Base-by-base conservation (phyloP, 2,113 vertebrate species). In the Platanista minor region DNA sequence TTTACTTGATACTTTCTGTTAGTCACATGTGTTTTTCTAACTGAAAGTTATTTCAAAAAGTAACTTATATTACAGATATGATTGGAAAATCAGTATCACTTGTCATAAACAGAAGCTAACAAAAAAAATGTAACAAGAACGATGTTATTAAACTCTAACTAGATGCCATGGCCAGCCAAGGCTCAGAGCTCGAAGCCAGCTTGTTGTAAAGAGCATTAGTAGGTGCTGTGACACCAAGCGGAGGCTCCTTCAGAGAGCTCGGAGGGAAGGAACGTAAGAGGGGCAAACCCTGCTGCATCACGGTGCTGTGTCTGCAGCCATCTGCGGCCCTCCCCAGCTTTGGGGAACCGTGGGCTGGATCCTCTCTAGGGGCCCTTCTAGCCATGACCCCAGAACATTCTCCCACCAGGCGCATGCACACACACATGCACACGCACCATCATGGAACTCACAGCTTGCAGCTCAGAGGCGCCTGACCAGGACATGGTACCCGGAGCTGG, bases 21-120 rank as follows among this genome's bases (percentile, higher is more conserved):
- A 39, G 20, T 83, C 9, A 1, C 20, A 5, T 81, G 66, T 39
- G 25, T 33, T 86, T 72, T 77, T 67, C 93, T 18, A 77, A 82
- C 18, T 81, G 78, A 74, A 90, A 52, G 71, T 74, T 29, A 88
- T 64, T 95, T 90, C 36, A 62, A 59, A 95, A 91, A 27, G 36
- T 49, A 49, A 25, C 1, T 72, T 52, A 18, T 69, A 29, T 66
- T 39, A 33, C 25, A 59, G 17, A 31, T 14, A 54, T 29, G 31
- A 64, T 59, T 78, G 69, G 61, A 62, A 91, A 93, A 66, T 74
- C 23, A 43, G 6, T 77, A 71, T 33, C 29, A 27, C 39, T 85
- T 92, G 21, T 39, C 54, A 81, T 69, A 84, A 87, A 29, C 29
- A 82, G 78, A 91, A 82, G n/a, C 61, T 91, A 75, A 78, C 11